Conservation (phyloP, 1,140 invertebrate genomes). For the Anastrepha obliqua region DNA sequence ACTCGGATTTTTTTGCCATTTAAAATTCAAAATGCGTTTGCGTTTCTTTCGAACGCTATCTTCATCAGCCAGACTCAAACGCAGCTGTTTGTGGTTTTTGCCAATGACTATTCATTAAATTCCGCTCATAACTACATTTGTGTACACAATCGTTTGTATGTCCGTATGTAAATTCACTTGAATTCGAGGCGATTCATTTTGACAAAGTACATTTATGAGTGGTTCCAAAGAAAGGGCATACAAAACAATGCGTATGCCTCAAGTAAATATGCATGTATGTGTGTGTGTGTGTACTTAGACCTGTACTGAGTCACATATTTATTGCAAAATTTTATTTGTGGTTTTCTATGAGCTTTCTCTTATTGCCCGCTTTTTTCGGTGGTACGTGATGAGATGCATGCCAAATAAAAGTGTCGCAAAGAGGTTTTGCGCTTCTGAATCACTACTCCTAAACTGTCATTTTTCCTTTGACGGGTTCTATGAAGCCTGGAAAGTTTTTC, state of each 20-base stretch:
- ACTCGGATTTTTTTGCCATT: not conserved
- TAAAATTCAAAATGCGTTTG: conserved; percentile 26
- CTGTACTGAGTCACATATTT: not conserved
- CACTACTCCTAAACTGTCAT: too few relatives aligned
- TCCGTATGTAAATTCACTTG: not conserved
- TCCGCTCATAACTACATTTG: not conserved
- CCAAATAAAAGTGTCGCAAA: not conserved
- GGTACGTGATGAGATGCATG: not conserved
- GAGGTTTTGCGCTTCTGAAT: too few relatives aligned
- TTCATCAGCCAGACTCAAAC: not conserved
- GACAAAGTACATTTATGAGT: not conserved
- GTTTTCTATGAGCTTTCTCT: not conserved
- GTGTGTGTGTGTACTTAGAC: not conserved
- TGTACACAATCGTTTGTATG: not conserved
- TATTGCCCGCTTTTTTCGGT: not conserved
- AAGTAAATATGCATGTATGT: not conserved
- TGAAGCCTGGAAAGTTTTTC: too few relatives aligned
- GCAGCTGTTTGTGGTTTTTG: conserved; percentile 9
- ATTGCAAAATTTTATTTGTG: not conserved
- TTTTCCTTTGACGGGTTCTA: too few relatives aligned
- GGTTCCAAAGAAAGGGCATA: not conserved
- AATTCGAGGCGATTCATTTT: not conserved
- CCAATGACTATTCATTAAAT: conserved; percentile 15
- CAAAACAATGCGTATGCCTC: not conserved
- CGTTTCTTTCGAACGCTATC: not conserved